A percentile compares a stretch with the other conserved stretches of the same genome.
phyloP scores from a whole-genome alignment of 1,140 invertebrate species.

The Gonatopus flavifemur region DNA sequence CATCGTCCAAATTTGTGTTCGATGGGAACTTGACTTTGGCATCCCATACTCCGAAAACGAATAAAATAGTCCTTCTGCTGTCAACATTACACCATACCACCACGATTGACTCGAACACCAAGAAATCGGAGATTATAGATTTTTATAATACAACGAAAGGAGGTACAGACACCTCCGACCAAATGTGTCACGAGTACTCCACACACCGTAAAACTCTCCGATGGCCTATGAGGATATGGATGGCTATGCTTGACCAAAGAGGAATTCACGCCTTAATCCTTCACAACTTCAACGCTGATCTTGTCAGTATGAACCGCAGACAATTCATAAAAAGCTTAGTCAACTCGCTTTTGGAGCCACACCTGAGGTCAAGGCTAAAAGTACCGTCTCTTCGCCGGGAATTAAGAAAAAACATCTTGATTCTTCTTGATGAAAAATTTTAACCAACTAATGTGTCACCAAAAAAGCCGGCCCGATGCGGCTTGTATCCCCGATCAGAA shows the following conservation, averaged over 20 bases:
- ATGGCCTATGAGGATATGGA: not conserved
- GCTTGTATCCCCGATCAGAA: not conserved
- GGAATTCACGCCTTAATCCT: not conserved
- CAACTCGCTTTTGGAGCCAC: not conserved
- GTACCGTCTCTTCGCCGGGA: not conserved
- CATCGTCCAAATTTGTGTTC: slow-evolving; percentile 32
- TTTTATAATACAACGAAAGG: too few species aligned
- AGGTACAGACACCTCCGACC: not conserved
- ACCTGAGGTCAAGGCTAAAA: not conserved
- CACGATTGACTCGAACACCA: slow-evolving; percentile 17
- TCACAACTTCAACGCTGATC: not conserved
- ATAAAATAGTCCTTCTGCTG: slow-evolving; percentile 32
- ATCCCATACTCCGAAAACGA: slow-evolving; percentile 38
- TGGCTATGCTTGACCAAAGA: not conserved
- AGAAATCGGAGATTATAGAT: slow-evolving; percentile 48
- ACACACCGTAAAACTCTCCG: not conserved
- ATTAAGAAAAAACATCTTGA: not conserved
- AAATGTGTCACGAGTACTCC: too few species aligned
- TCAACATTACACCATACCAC: slow-evolving; percentile 13
- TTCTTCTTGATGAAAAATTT: not conserved
- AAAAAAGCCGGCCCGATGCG: too few species aligned
- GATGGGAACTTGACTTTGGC: slow-evolving; percentile 28
- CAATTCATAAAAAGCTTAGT: not conserved
- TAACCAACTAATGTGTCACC: not conserved
- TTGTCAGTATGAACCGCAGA: too few species aligned